Percentiles rank a stretch among this genome's conserved stretches.
These are phyloP conservation scores for Apolygus lucorum DNA, from an alignment of 1,140 invertebrate species.

Conservation along the genomic window DNA sequence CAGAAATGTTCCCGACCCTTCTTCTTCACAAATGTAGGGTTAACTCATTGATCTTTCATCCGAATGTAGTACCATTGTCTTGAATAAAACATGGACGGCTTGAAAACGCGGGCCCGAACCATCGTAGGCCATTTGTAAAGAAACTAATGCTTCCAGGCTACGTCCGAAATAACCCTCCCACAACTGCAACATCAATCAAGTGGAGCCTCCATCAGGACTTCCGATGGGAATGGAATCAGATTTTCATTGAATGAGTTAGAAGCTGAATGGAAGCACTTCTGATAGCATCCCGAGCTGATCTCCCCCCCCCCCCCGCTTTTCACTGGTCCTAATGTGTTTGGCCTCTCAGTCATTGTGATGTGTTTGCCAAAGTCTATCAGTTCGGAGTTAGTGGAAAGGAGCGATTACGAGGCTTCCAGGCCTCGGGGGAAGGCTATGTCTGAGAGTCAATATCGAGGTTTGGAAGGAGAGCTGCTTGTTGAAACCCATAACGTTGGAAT, in stretches of 20 bases:
- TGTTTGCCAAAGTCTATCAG: background rate
- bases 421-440: background rate
- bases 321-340: background rate
- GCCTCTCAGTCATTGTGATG: background rate
- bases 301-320: background rate
- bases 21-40: no score
- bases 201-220: slow-evolving; percentile 9
- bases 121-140: no score
- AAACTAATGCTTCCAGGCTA: no score
- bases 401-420: background rate
- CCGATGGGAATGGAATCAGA: slow-evolving; percentile 16
- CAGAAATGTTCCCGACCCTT: no score
- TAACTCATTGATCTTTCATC: no score
- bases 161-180: no score
- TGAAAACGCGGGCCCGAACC: no score
- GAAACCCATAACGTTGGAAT: background rate
- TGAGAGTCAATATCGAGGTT: background rate
- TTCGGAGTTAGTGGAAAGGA: background rate
- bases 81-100: no score
- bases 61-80: no score
- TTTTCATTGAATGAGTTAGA: slow-evolving; percentile 17
- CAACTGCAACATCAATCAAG: slow-evolving; percentile 14
- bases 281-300: background rate
- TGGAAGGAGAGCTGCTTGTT: no score
- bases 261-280: background rate